A percentile compares a stretch with the other conserved stretches of the same genome.
phyloP scores from a whole-genome alignment of 2,797 vertebrate genomes.

The Odontamblyopus rebecca region DNA sequence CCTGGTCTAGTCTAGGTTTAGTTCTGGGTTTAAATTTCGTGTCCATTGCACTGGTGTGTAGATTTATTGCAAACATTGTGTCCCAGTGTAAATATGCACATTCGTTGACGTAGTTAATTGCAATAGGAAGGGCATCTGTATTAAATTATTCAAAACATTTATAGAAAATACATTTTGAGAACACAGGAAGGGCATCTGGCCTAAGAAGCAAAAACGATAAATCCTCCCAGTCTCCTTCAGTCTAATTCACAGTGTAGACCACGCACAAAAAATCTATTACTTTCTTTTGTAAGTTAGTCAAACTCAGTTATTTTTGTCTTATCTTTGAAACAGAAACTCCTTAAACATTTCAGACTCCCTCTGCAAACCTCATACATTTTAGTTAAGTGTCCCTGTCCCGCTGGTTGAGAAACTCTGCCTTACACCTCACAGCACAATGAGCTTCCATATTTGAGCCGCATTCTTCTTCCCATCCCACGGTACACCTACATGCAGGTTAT shows the following conservation, averaged over 20 bases:
- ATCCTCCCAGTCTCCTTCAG: not conserved
- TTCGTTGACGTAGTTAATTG: not conserved
- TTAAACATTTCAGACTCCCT: too few relatives aligned
- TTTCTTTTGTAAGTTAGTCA: too few relatives aligned
- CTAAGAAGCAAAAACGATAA: not conserved
- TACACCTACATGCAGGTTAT: conserved; percentile 36
- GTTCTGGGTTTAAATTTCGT: too few relatives aligned
- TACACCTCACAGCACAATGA: not conserved
- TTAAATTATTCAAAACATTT: too few relatives aligned
- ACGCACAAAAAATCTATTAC: not conserved
- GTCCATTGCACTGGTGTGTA: too few relatives aligned
- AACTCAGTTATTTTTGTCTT: too few relatives aligned
- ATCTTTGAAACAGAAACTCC: too few relatives aligned
- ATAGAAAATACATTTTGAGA: too few relatives aligned
- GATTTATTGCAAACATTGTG: not conserved
- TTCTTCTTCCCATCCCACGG: not conserved
- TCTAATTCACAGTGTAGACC: too few relatives aligned
- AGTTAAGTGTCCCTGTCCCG: not conserved
- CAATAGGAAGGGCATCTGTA: not conserved
- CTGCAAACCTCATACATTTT: too few relatives aligned
- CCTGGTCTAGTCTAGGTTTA: too few relatives aligned
- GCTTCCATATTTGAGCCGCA: not conserved
- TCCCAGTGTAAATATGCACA: too few relatives aligned
- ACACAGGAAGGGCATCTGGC: not conserved
- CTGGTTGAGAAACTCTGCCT: not conserved